Evolutionary conservation across 2,888 invertebrate genomes (phyloP), one percentile per base, ranked within the genome.

Genomic region (Mesorhabditis spiculigera): DNA sequence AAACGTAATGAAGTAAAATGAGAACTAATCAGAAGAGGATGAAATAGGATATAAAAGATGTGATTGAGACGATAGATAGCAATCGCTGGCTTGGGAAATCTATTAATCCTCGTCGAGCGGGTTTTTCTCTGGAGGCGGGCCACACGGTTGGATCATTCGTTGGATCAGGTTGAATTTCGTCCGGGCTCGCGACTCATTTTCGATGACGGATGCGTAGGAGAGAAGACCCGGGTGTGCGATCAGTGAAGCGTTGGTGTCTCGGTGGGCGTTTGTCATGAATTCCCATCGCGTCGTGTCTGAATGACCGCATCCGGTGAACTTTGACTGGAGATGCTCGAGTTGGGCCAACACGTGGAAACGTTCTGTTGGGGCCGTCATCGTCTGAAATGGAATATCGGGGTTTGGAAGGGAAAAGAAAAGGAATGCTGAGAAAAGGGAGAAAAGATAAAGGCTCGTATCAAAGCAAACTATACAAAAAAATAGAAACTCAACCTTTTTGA

Each of bases 311-410:
- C 98, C 86, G 76, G 98, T 95, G 86, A 97, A 98, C 88, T 98
- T 98, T 71, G 96, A 96, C 87, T 99, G 98, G 63, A 98, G 89
- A 91, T 99, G 98, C 87, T 98, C 98, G 79, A 98, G 88, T 86
- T 99, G 98, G 87, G 95, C 95, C 90, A 98, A 95, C 78, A 98
- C 97, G 84, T 98, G 98, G 88, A 98, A 98, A 68, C 98, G 90
- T 88, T 98, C 98, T 43, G 81, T 81, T 5, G 82, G 81, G 65
- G 79, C 78, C n/a, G 82, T 75, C 80, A 80, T 80, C n/a, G 58
- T 50, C 10, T n/a, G 58, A 50, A n/a, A 13, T 50, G 58, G 28
- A 28, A 28, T 50, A 13, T 50, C n/a, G 58, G 58, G 1, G 58
- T 50, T 50, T 50, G 8, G 8, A n/a, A 50, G n/a, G 58, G n/a